phyloP scores from a whole-genome alignment of 2,113 vertebrate genomes.

The Felis chaus region DNA sequence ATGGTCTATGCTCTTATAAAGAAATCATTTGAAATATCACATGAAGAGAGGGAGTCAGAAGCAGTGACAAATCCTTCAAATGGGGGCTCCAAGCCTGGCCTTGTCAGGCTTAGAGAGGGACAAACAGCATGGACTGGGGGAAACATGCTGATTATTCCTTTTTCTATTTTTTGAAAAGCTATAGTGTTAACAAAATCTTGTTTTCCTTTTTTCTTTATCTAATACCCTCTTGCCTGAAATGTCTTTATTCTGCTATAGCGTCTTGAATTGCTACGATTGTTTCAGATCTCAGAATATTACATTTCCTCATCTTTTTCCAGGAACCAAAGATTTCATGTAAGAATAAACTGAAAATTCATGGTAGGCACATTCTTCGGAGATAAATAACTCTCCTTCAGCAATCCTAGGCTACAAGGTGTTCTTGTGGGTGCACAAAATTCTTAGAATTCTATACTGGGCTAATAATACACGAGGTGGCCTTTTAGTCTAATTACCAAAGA shows the following conservation, averaged over 20 bases:
- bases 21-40: neutral
- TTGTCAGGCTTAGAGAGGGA: neutral
- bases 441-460: neutral
- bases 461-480: neutral
- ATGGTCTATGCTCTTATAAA: neutral
- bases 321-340: neutral
- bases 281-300: neutral
- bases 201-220: constrained; percentile 6
- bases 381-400: neutral
- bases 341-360: neutral
- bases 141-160: neutral
- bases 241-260: neutral
- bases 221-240: neutral
- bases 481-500: neutral
- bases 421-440: neutral
- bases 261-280: neutral
- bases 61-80: neutral
- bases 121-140: neutral
- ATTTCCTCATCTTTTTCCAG: neutral
- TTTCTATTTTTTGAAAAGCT: neutral
- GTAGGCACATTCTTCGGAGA: neutral
- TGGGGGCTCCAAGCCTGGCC: neutral
- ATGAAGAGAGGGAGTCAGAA: neutral
- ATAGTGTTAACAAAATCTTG: neutral
- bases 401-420: neutral